Base-by-base conservation (phyloP, 2,888 invertebrate genomes). In the Patella ulyssiponensis region DNA sequence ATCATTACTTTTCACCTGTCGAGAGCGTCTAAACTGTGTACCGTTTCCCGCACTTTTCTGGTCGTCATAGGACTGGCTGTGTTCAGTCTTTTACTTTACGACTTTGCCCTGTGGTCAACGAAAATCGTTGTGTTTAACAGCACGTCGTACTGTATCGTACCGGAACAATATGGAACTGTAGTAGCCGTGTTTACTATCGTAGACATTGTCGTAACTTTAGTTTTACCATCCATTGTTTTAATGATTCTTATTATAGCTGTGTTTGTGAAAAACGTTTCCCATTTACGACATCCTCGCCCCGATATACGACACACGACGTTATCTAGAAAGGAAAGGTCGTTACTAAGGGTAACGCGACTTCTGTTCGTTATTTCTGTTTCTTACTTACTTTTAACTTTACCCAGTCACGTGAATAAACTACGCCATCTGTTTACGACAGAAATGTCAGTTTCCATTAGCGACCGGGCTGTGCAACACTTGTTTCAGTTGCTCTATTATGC, bases 1-100 rank as follows among this genome's bases (percentile, higher is more conserved):
- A 94, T 96, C 9, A 86, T 87, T 23, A 86, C 85, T 23, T 86
- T 86, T 73, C 86, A 86, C 73, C 83, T 86, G 15, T 84, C 85
- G 7, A 81, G 81, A 20, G 87, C 87, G 1, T 82, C 84, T 3
- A 77, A 79, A 0, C 82, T 84, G 76, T 88, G 88, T 72, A 86
- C 86, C 2, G 84, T 87, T 3, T 74, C 80, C 20, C 83, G 85
- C 33, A 86, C 87, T 23, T 78, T 82, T 15, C 74, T 84, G 4
- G 84, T 85, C 0, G 84, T 86, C n/a, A 20, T 77, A 0, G 75
- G 78, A 3, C 76, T 87, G n/a, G 75, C 83, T 12, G 70, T 82
- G 7, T 83, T 81, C 44, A 77, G 80, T 17, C 72, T 82, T 12
- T 75, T 81, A 2, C 74, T 82, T 3, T 85, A 85, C 77, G 81